Base-by-base conservation (phyloP, 1,140 invertebrate species). In the Stegodyphus dumicola region DNA sequence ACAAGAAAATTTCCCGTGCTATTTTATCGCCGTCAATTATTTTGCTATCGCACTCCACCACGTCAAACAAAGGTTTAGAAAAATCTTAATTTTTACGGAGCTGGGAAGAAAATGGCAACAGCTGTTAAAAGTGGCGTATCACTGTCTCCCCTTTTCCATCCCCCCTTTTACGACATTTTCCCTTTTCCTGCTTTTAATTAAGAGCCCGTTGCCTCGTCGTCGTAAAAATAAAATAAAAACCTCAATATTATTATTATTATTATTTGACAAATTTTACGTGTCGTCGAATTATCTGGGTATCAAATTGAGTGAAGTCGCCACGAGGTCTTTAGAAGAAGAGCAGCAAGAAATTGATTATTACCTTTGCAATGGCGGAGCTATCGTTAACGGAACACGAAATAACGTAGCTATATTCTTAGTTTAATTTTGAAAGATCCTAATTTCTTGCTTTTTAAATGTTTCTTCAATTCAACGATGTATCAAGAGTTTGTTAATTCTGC, bases 181-280 rank as follows among this genome's bases (percentile, higher is more conserved):
- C n/a, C 52, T 18, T 53, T 56, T 53, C 65, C 73, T 67, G 73
- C 81, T 85, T 85, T 85, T 85, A 85, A 85, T 85, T 85, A 85
- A 85, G 81, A 77, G 77, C 64, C 77, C 81, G 74, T 85, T 85
- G 64, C 73, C 13, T 53, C 56, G 74, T 70, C 18, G 71, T 48
- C 70, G 81, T 85, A 85, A 85, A 85, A 85, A 85, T 85, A 77
- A 85, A 77, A 70, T 76, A 76, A 85, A 75, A 83, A 83, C 67
- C 10, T 6, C n/a, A 10, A 66, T 48, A 49, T 15, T 66, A 70
- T 71, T 75, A 83, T 83, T 83, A 70, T 83, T 83, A 70, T 77
- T 76, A 85, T 85, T 85, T 85, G 81, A 85, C 81, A 85, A 85
- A 85, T 73, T 85, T 85, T 75, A 76, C 81, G 71, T 77, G 74